Evolutionary conservation across 2,888 invertebrate species (phyloP), one percentile per base, ranked within the genome.

Genomic region (Dynastes hyllus): DNA sequence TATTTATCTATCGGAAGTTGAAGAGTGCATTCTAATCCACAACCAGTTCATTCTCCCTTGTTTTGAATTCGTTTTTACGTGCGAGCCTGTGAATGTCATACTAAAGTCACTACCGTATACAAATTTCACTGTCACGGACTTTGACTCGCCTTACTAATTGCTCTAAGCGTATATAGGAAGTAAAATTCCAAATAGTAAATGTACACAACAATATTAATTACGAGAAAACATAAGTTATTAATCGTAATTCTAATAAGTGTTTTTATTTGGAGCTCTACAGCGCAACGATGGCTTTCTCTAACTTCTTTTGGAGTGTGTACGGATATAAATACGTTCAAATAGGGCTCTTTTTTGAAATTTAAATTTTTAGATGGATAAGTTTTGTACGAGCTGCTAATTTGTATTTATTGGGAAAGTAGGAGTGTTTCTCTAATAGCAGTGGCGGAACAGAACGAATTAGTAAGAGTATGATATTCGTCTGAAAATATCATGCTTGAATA

Each of bases 71-170:
- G 2, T 13, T 13, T 27, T 67, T 50, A 9, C 22, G 2, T 32
- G 3, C 8, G 40, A n/a, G 45, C 16, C 45, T 27, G 9, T 50
- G 45, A 67, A 50, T 50, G 27, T 22, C 50, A 37, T 29, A 5
- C 0, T 29, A 29, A 50, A 50, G 13, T 40, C 27, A 69, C 69
- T 29, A 69, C 51, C 51, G 50, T 11, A 22, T 69, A 51, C 51
- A 69, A 69, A 51, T 69, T 69, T 69, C 69, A 69, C 69, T 69
- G 69, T 53, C 69, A 69, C 51, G 69, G 69, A 51, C 51, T 69
- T 27, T 27, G 32, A 13, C n/a, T 13, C 5, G 51, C 13, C 22
- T 40, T n/a, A 40, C 3, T 22, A 61, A 50, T 67, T 67, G 50
- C 50, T 4, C 22, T 53, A 69, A 22, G 11, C 13, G n/a, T 3